Evolutionary conservation across 2,797 vertebrate species (phyloP), one percentile per base, ranked within the genome.

Genomic region (Benthosema pterotum): DNA sequence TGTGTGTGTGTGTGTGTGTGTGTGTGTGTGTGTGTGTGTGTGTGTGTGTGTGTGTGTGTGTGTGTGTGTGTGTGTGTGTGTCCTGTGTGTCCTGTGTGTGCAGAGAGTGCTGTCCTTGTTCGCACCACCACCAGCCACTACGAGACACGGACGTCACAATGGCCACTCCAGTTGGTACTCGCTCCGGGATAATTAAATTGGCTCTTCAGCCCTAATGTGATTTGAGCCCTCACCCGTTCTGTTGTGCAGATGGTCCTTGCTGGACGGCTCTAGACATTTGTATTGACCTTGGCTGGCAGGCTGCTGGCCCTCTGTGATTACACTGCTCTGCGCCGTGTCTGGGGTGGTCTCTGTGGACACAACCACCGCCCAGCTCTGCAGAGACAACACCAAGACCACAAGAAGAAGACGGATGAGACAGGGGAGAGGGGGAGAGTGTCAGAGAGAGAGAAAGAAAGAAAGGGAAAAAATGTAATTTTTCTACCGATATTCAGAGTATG

Each of bases 141-240:
- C 13, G 15, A 3, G 4, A 13, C 15, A 13, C 15, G 67, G n/a
- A 57, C 25, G 5, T 12, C 18, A 68, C 46, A 51, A 65, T 42
- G 8, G 12, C 22, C 49, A 57, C 57, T 52, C 42, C 54, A 58
- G 2, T 22, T 48, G 47, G 47, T 9, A 47, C 25, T 60, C 32
- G 66, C 32, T n/a, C 50, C 42, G 2, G 78, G 55, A 43, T 69
- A 57, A 80, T 66, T 9, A 3, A 69, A 72, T 62, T 64, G 32
- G 13, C 54, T 3, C 17, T 57, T 47, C 14, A 1, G 22, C 28
- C 25, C 53, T 55, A 11, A 65, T 61, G 53, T 32, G 12, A 52
- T 65, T 18, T 28, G 42, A 4, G 42, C 49, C 46, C 85, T 91
- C 90, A 93, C 93, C 92, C 15, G 86, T 91, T 84, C 78, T 86